Evolutionary conservation across 2,113 vertebrate species (phyloP), one percentile per base, ranked within the genome.

Genomic region (Upupa epops): DNA sequence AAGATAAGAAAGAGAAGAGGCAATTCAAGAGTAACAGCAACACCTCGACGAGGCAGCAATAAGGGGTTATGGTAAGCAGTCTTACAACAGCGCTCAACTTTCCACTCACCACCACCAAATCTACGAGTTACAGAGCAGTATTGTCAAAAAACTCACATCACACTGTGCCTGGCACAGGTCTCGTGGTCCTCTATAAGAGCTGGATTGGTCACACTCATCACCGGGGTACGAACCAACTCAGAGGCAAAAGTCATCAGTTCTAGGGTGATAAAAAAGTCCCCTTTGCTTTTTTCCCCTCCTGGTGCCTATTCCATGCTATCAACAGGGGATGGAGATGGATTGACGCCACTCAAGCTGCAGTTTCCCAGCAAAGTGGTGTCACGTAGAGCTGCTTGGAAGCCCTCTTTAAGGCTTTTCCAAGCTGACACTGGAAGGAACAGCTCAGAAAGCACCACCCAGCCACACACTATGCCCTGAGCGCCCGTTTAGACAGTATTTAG

Each of bases 401-500:
- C 9, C 42, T 29, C 78, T 37, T n/a, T 1, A 20, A 55, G 60
- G 56, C 9, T 83, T 36, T 87, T 48, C 52, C 91, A 52, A 15
- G 7, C 59, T 72, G 2, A 5, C 8, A 17, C 28, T 46, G 3
- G 13, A 89, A 60, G 56, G 60, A 79, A 17, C 4, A 1, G 45
- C 69, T 64, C 45, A 24, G 51, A 28, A 70, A 42, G 20, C 76
- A 63, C 2, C 20, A n/a, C 4, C 8, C 21, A 29, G 46, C 29
- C 88, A 66, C 48, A 9, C 1, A 40, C 79, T 13, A 8, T 15
- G 11, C 29, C 31, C 21, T 3, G 5, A 40, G n/a, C 42, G 65
- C 61, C 14, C 34, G 1, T 0, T 42, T 15, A 42, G 3, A 9
- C 64, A 31, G 26, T 10, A 32, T 36, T 28, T 0, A 1, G 1